Percentiles rank a stretch among this genome's conserved stretches.
Evolutionary conservation across 1,140 invertebrate species (phyloP).

Genomic region (Apis florea): DNA sequence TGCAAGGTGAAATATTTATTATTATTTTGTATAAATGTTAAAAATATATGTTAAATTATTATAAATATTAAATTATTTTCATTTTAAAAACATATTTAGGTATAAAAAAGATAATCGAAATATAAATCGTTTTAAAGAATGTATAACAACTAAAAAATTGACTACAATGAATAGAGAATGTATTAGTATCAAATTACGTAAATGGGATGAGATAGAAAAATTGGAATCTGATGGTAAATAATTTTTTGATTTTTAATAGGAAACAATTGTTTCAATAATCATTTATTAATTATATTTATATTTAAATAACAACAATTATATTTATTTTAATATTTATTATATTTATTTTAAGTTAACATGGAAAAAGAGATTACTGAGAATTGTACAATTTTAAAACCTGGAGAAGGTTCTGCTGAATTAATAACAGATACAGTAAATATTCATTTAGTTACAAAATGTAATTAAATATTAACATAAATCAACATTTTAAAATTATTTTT

Average conservation of each 20-base stretch:
- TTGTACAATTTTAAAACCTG: slow-evolving; percentile 62
- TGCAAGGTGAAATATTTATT: slow-evolving; percentile 80
- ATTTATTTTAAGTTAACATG: slow-evolving; percentile 50
- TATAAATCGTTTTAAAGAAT: slow-evolving; percentile 68
- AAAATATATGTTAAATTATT: background rate
- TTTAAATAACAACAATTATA: background rate
- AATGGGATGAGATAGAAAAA: slow-evolving; percentile 60
- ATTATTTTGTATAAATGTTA: background rate
- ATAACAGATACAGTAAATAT: slow-evolving; percentile 31
- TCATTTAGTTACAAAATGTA: background rate
- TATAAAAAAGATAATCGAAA: slow-evolving; percentile 70
- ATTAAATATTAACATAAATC: background rate
- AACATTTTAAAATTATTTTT: slow-evolving; percentile 31
- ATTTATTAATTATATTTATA: background rate
- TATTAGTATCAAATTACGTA: slow-evolving; percentile 74
- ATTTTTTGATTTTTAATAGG: background rate
- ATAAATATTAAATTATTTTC: background rate
- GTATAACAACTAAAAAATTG: slow-evolving; percentile 72
- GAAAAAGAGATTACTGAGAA: slow-evolving; percentile 52
- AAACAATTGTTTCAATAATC: background rate
- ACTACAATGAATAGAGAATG: slow-evolving; percentile 73
- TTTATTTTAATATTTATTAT: slow-evolving; percentile 48
- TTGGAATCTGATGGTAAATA: slow-evolving; percentile 48
- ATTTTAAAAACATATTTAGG: slow-evolving; percentile 54
- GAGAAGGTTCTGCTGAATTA: slow-evolving; percentile 72